phyloP scores from a whole-genome alignment of 2,797 vertebrate species.

The Dallia pectoralis region DNA sequence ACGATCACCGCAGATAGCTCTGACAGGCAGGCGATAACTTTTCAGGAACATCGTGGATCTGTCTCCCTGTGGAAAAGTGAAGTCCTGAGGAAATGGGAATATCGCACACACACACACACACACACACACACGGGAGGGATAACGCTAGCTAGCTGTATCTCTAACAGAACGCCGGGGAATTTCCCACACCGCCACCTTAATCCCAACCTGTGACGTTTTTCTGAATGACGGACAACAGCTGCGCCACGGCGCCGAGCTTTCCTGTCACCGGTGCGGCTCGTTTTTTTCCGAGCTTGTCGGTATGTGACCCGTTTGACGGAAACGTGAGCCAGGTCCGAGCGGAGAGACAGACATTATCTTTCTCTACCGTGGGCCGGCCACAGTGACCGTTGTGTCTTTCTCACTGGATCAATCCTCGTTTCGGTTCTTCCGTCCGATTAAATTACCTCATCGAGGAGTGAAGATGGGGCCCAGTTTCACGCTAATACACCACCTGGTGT shows the following conservation, averaged over 20 bases:
- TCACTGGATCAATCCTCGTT: conserved; percentile 29
- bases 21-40: background rate
- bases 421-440: conserved; percentile 29
- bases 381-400: conserved; percentile 35
- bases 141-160: background rate
- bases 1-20: conserved; percentile 24
- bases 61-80: background rate
- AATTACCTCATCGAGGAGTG: conserved; percentile 32
- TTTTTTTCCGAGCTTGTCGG: conserved; percentile 37
- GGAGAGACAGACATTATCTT: conserved; percentile 13
- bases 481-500: conserved; percentile 16
- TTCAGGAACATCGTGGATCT: background rate
- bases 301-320: conserved; percentile 51
- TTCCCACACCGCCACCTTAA: conserved; percentile 29
- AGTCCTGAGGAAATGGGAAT: background rate
- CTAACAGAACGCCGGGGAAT: conserved; percentile 9
- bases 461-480: conserved; percentile 14
- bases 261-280: conserved; percentile 26
- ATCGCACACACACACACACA: too few species aligned
- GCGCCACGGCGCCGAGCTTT: conserved; percentile 10
- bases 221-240: conserved; percentile 15
- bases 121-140: background rate
- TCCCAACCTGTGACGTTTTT: conserved; percentile 28
- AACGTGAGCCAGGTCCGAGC: conserved; percentile 49
- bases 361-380: conserved; percentile 15